Evolutionary conservation across 1,140 invertebrate genomes (phyloP), one percentile per base, ranked within the genome.

Genomic region (Cotesia chilonis): DNA sequence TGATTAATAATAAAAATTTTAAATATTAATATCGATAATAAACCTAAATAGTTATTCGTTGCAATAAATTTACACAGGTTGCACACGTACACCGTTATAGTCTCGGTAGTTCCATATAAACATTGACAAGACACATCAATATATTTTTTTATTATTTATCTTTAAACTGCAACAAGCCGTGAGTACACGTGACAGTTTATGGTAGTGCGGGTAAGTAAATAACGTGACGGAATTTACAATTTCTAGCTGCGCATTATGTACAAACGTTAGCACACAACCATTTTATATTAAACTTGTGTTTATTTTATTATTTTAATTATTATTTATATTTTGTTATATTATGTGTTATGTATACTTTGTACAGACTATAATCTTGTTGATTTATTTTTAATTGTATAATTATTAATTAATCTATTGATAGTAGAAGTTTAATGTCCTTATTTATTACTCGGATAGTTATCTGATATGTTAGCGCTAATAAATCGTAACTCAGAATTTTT

Each of bases 201-300:
- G 73, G 71, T 74, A 71, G 73, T 71, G 61, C 51, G 41, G 20
- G 41, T 59, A 20, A 59, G 52, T 38, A 35, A 57, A 35, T 60
- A 74, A 74, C 69, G 70, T 74, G 73, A 68, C 55, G 69, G 73
- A 68, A 71, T 71, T 74, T 71, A 41, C 35, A 35, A 71, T 69
- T 68, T 10, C 37, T 68, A 41, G 55, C 55, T 68, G 66, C 65
- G 64, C 66, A 64, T 59, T 71, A 68, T 68, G 14, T 67, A 71
- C 64, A 71, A 65, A 55, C 41, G 54, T 37, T 20, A 38, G 38
- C 41, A 36, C 68, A 51, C 6, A 41, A 38, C n/a, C 60, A 37
- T 41, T 37, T 38, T n/a, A n/a, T n/a, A 10, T 9, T 59, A 9
- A 28, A 20, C 4, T 55, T 55, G 17, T 59, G 9, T 59, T 59